phyloP scores from a whole-genome alignment of 1,140 invertebrate species.

The Atta texana region DNA sequence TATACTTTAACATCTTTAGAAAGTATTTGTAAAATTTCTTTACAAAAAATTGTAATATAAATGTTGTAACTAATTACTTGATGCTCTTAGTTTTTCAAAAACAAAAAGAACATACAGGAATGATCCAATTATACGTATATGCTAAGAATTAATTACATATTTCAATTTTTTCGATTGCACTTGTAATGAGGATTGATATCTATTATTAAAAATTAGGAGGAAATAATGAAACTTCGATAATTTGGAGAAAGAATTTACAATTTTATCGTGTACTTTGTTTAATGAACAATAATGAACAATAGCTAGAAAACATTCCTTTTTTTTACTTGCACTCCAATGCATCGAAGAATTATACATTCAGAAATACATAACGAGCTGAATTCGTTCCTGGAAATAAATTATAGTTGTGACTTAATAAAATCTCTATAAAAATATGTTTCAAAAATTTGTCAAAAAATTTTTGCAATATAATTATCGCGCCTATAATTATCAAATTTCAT shows the following conservation, averaged over 20 bases:
- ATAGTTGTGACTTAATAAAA: not conserved
- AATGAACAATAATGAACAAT: not conserved
- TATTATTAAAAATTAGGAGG: not conserved
- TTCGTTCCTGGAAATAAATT: conserved; percentile 37
- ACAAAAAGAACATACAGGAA: no score
- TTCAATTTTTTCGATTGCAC: not conserved
- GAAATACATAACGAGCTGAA: conserved; percentile 14
- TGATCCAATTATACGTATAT: no score
- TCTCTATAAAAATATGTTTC: not conserved
- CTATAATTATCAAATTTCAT: not conserved
- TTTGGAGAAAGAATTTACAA: not conserved
- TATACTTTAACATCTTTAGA: no score
- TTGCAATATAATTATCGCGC: not conserved
- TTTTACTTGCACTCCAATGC: conserved; percentile 17
- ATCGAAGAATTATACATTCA: not conserved
- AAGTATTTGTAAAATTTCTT: no score
- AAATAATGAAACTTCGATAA: not conserved
- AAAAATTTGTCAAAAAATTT: not conserved
- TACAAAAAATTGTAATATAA: no score
- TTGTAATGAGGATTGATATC: not conserved
- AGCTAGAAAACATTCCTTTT: not conserved
- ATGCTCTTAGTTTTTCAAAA: no score
- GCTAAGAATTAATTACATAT: not conserved
- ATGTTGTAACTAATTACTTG: no score
- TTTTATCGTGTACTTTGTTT: not conserved